Base-by-base conservation (phyloP, 2,888 invertebrate genomes). In the Tetranychus truncatus region DNA sequence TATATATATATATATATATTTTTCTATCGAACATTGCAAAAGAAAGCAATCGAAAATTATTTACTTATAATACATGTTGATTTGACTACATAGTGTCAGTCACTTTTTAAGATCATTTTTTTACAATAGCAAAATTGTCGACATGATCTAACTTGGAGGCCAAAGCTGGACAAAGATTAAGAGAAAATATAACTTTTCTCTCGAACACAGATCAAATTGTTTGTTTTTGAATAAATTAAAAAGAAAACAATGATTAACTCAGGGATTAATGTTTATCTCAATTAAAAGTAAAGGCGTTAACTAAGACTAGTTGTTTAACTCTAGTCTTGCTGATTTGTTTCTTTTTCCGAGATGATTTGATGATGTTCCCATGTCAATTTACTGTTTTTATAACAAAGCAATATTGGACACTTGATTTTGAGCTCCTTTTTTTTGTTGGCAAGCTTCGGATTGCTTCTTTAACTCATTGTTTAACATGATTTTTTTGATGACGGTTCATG, bases 1-100 rank as follows among this genome's bases (percentile, higher is more conserved):
- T 6, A 15, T 55, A 11, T 9, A 7, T 55, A 15, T 55, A 15
- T 9, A 11, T 46, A 46, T 46, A 15, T 46, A 46, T 9, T 55
- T 46, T 6, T 15, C 11, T 55, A 15, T 55, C 55, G 34, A 34
- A 34, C 34, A 55, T 55, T 55, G 55, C 34, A 34, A 34, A 34
- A 34, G 34, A 34, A 34, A 34, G 34, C 34, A 55, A 55, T 55
- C 15, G 55, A 55, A 55, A 55, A 55, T 55, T 55, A 55, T 55
- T 55, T 55, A 55, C 55, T 15, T 55, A 55, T 55, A 55, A 55
- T 55, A 55, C 55, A 55, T 15, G 15, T 15, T 55, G 55, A 15
- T 55, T 55, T 55, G 55, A 55, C 55, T 55, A 55, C 55, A 55
- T 55, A 55, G 55, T 55, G 55, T 55, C 55, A 55, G 55, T 55